A percentile compares a stretch with the other conserved stretches of the same genome.
These are phyloP conservation scores for Atherinomorus stipes DNA, from an alignment of 2,113 vertebrate species.

Conservation along the genomic window DNA sequence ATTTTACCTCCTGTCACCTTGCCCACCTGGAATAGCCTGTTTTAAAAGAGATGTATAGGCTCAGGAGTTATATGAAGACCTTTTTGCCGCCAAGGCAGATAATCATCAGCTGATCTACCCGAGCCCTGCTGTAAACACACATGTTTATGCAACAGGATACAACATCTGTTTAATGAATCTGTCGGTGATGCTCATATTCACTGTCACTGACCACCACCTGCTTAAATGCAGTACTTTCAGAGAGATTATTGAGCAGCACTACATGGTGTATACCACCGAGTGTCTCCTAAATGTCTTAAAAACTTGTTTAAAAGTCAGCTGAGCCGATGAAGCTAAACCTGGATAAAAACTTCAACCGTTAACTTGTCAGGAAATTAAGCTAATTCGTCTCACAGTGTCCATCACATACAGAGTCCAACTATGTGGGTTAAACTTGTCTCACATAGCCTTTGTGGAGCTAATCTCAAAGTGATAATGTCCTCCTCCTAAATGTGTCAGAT, in stretches of 20 bases:
- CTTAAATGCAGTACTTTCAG: background rate
- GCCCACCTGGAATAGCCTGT: constrained; percentile 3
- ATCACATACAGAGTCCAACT: background rate
- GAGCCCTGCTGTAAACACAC: background rate
- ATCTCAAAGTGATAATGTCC: constrained; percentile 54
- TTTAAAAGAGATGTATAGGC: constrained; percentile 17
- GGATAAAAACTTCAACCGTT: background rate
- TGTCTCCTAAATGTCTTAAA: background rate
- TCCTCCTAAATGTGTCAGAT: constrained; percentile 48
- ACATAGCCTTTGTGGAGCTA: constrained; percentile 19
- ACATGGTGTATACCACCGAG: background rate
- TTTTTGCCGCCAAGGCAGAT: constrained; percentile 20
- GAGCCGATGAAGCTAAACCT: constrained; percentile 7
- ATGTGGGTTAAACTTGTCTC: constrained; percentile 3
- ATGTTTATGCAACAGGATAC: constrained; percentile 15
- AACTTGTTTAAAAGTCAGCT: background rate
- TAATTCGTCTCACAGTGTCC: background rate
- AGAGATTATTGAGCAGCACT: constrained; percentile 5
- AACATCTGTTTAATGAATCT: constrained; percentile 7
- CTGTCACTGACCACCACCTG: constrained; percentile 12
- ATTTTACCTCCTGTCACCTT: constrained; percentile 37
- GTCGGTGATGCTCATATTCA: background rate
- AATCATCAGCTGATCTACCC: constrained; percentile 23
- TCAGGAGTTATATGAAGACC: background rate
- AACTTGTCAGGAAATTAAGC: background rate